phyloP scores from a whole-genome alignment of 2,888 invertebrate genomes.

The Eilema sororculum region DNA sequence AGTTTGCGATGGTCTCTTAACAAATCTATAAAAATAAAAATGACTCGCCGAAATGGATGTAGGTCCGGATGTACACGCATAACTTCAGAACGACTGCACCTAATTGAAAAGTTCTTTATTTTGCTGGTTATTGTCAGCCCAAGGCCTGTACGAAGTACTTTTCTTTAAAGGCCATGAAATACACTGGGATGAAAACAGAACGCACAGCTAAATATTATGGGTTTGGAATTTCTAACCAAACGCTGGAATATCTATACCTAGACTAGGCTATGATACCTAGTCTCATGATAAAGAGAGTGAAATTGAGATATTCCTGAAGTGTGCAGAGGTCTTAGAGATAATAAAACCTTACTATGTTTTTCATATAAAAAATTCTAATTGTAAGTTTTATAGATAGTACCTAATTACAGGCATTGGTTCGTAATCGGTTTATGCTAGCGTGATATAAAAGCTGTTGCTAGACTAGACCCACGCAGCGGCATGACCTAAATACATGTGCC shows the following conservation, averaged over 20 bases:
- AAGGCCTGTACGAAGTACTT: too few species aligned
- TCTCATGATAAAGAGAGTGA: neutral
- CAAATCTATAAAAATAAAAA: too few species aligned
- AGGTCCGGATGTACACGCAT: too few species aligned
- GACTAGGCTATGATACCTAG: neutral
- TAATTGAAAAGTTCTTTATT: too few species aligned
- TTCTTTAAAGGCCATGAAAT: too few species aligned
- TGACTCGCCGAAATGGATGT: too few species aligned
- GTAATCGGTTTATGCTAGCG: conserved; percentile 46
- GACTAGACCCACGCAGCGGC: conserved; percentile 80
- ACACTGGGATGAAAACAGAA: too few species aligned
- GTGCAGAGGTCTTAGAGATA: neutral
- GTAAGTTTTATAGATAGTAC: conserved; percentile 30
- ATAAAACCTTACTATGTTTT: neutral
- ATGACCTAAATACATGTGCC: conserved; percentile 81
- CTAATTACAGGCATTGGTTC: conserved; percentile 41
- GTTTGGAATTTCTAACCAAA: too few species aligned
- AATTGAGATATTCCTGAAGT: neutral
- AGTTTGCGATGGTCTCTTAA: neutral
- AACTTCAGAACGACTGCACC: too few species aligned
- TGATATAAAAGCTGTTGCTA: conserved; percentile 70
- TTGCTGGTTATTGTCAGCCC: too few species aligned
- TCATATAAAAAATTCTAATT: conserved; percentile 25
- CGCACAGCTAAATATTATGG: too few species aligned
- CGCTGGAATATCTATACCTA: too few species aligned